phyloP scores from a whole-genome alignment of 2,888 invertebrate genomes.

The Zeuzera pyrina region DNA sequence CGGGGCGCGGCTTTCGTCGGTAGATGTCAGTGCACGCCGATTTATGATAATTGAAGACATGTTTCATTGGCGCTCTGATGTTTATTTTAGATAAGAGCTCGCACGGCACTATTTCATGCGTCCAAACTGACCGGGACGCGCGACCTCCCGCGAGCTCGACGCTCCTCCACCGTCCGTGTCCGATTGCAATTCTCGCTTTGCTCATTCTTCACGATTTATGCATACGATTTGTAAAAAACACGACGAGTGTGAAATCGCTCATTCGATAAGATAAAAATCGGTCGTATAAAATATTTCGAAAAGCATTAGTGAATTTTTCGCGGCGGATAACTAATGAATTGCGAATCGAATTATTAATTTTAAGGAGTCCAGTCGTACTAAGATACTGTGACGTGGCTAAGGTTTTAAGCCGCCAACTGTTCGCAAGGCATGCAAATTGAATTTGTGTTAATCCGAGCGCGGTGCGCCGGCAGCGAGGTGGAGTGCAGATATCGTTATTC shows the following conservation, averaged over 20 bases:
- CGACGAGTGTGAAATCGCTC: constrained; percentile 47
- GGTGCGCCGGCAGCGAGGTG: constrained; percentile 42
- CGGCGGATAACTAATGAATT: constrained; percentile 13
- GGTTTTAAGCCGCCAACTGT: constrained; percentile 23
- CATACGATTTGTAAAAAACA: constrained; percentile 45
- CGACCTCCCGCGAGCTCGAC: constrained; percentile 57
- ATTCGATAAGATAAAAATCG: constrained; percentile 37
- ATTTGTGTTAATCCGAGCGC: constrained; percentile 48
- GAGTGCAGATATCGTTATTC: constrained; percentile 52
- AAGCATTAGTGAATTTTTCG: constrained; percentile 21
- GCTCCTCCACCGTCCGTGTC: constrained; percentile 35
- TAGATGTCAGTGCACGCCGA: constrained; percentile 59
- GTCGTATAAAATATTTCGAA: constrained; percentile 26
- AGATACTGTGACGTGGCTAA: constrained; percentile 18
- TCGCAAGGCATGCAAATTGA: constrained; percentile 52
- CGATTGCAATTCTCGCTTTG: constrained; percentile 50
- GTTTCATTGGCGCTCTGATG: constrained; percentile 69
- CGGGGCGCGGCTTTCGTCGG: constrained; percentile 55
- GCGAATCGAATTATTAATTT: constrained; percentile 24
- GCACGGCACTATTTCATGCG: constrained; percentile 66
- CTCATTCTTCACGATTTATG: constrained; percentile 53
- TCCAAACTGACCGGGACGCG: constrained; percentile 56
- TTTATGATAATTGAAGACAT: constrained; percentile 73
- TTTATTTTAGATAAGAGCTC: constrained; percentile 70
- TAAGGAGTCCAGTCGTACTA: constrained; percentile 8